Base-by-base conservation (phyloP, 2,888 invertebrate genomes). In the Drosophila pseudotalamancana region DNA sequence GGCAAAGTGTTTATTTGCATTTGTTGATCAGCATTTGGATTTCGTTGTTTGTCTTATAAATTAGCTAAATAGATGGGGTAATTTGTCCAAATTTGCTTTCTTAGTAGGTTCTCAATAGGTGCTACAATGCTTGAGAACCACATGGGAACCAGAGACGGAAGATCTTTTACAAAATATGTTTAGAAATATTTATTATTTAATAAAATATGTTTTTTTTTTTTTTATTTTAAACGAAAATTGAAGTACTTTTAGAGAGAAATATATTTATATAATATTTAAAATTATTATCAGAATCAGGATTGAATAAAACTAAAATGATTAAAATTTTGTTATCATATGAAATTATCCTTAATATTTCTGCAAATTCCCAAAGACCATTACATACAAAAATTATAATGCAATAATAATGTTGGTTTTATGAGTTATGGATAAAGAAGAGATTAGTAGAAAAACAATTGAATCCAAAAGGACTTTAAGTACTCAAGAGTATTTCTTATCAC, bases 21-120 rank as follows among this genome's bases (percentile, higher is more conserved):
- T 32, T 9, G 21, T 4, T 48, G 54, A 51, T 34, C 25, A 48
- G 43, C 37, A 21, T 35, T 29, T 29, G 29, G 29, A 43, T 34
- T 48, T 73, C 6, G 9, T 25, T 70, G 81, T 74, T 77, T 51
- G 23, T 19, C 29, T 42, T 35, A 31, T 37, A 63, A 77, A 79
- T 82, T 78, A 75, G 76, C 45, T 21, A 34, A 46, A 23, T 60
- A 62, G 35, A 56, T 71, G 60, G 31, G 59, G 48, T 75, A 75
- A 65, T 72, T 70, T 70, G 50, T 57, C 6, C 2, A 61, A 37
- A 34, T 34, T 43, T 62, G 66, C 25, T 48, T 29, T 18, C 23
- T 53, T 12, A 53, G 37, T 40, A 48, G 25, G 25, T 6, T 46
- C 19, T 21, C n/a, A 16, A 34, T 34, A 53, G 18, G 16, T 51